Evolutionary conservation across 2,113 vertebrate genomes (phyloP), one percentile per base, ranked within the genome.

Genomic region (Brachyistius frenatus): DNA sequence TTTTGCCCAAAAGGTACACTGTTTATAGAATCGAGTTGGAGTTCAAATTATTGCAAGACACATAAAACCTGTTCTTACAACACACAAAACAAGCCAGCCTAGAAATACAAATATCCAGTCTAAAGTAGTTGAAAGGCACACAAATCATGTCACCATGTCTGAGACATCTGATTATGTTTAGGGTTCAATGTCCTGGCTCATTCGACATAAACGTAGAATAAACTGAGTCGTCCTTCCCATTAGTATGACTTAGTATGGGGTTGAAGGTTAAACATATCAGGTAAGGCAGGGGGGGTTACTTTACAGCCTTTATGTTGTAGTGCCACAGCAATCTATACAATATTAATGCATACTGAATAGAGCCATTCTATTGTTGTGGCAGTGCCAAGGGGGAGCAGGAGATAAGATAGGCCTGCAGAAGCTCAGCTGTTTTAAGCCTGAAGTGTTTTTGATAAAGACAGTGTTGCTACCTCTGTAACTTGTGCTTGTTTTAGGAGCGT

Each of bases 361-460:
- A 49, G 37, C 2, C 33, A 66, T n/a, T 7, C 23, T 76, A 31
- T 33, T 37, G 31, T 69, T 82, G 52, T 57, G 8, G 55, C n/a
- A 57, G 75, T 72, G 56, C 64, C 80, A 90, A 89, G 73, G 76
- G 84, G 75, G 70, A 67, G 32, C 61, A 9, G 52, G 47, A 89
- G 72, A 88, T 89, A 83, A 90, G 53, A 58, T 30, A 7, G 32
- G 46, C 60, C 46, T 47, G 65, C 60, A 69, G 37, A 64, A 11
- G 32, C 52, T 70, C 65, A 78, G 60, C 66, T 70, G 67, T 33
- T 77, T 61, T 60, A 57, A 53, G 14, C 31, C 1, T 23, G 23
- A 41, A 7, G 13, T 46, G 35, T 50, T 46, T 61, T 37, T 6
- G 5, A 55, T 31, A 8, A 7, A 41, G 3, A 44, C 61, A 32